Conservation (phyloP, 2,888 invertebrate species). For the Microctonus brassicae region DNA sequence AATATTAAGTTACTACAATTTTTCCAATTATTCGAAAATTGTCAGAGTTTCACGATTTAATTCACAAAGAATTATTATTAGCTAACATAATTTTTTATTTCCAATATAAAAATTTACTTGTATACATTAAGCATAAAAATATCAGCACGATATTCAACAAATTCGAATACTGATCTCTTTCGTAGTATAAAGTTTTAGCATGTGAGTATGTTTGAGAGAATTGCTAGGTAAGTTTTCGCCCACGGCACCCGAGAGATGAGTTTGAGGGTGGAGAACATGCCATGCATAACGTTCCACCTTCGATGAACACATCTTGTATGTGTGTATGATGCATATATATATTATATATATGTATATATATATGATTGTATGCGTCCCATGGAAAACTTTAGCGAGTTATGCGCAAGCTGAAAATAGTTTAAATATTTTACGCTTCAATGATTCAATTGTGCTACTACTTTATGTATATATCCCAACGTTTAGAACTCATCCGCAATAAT, state of each 20-base stretch:
- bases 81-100: no score
- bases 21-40: no score
- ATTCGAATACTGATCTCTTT: no score
- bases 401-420: constrained; percentile 6
- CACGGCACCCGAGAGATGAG: not conserved
- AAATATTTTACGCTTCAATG: constrained; percentile 4
- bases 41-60: no score
- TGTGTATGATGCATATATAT: constrained; percentile 1
- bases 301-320: not conserved
- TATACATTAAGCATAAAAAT: no score
- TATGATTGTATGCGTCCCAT: not conserved
- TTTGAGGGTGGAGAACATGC: constrained; percentile 10
- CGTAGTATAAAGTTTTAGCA: not conserved
- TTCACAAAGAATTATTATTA: no score
- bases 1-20: no score
- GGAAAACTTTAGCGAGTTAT: constrained; percentile 8
- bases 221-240: constrained; percentile 19
- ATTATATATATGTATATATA: not conserved
- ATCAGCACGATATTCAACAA: no score
- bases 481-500: not conserved
- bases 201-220: not conserved
- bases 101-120: no score
- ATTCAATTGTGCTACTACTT: not conserved
- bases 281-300: not conserved
- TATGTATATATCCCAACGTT: not conserved